Conservation (phyloP, 2,797 vertebrate genomes). For the Channallabes apus region DNA sequence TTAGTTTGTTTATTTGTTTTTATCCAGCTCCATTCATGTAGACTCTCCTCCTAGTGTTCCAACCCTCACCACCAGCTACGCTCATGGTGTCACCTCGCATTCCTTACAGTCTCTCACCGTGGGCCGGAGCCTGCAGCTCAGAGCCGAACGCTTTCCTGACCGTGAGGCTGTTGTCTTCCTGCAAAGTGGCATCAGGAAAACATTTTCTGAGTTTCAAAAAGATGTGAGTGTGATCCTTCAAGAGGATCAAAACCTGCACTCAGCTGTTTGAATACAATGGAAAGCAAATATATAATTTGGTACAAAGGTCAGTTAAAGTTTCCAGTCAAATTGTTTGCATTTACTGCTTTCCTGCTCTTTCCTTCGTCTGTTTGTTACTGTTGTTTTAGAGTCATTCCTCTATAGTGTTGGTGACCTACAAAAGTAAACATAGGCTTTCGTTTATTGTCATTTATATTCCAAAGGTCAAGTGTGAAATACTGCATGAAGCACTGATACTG, state of each 20-base stretch:
- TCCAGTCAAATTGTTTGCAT: background rate
- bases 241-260: background rate
- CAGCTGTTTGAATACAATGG: background rate
- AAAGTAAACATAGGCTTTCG: background rate
- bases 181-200: slow-evolving; percentile 78
- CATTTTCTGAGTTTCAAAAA: slow-evolving; percentile 82
- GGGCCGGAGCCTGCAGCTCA: slow-evolving; percentile 72
- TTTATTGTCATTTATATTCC: background rate
- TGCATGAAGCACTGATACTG: background rate
- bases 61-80: slow-evolving; percentile 78
- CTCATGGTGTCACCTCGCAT: slow-evolving; percentile 68
- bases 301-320: background rate
- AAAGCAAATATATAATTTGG: background rate
- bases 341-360: background rate
- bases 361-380: background rate
- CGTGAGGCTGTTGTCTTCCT: slow-evolving; percentile 78
- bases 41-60: slow-evolving; percentile 61
- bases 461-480: slow-evolving; percentile 12
- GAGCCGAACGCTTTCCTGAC: slow-evolving; percentile 72
- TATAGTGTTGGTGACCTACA: slow-evolving; percentile 7
- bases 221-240: slow-evolving; percentile 76
- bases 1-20: background rate
- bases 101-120: slow-evolving; percentile 73
- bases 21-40: slow-evolving; percentile 71
- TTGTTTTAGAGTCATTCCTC: slow-evolving; percentile 4